phyloP scores from a whole-genome alignment of 1,140 invertebrate genomes.

The Rhopalosiphum maidis region DNA sequence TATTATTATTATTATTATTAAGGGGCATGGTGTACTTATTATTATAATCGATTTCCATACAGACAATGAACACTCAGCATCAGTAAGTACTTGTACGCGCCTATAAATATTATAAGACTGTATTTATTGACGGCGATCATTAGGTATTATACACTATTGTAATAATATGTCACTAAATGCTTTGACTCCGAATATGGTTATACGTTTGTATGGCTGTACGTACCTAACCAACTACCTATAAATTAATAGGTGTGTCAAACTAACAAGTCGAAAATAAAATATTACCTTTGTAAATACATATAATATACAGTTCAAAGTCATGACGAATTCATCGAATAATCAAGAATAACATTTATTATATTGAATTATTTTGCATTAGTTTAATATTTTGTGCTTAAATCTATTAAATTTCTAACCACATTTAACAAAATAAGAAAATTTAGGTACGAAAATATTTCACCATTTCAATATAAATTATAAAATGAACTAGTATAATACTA shows the following conservation, averaged over 20 bases:
- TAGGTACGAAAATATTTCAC: background rate
- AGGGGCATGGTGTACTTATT: background rate
- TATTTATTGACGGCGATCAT: background rate
- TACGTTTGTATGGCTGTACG: background rate
- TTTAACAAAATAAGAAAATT: background rate
- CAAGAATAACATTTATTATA: background rate
- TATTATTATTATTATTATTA: slow-evolving; percentile 21
- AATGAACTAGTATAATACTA: background rate
- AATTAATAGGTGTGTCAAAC: slow-evolving; percentile 16
- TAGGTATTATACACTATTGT: slow-evolving; percentile 17
- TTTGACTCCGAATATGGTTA: background rate
- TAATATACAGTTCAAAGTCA: background rate
- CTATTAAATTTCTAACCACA: background rate
- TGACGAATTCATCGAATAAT: background rate
- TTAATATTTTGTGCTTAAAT: background rate
- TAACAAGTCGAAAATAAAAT: slow-evolving; percentile 8
- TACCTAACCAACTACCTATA: background rate
- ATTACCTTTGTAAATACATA: background rate
- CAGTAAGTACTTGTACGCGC: background rate
- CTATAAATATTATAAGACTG: slow-evolving; percentile 14
- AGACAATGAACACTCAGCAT: slow-evolving; percentile 19
- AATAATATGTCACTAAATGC: slow-evolving; percentile 4
- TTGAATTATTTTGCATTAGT: background rate
- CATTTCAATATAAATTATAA: background rate
- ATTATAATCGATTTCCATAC: slow-evolving; percentile 25